Conservation (phyloP, 2,113 vertebrate species). For the Cariama cristata region DNA sequence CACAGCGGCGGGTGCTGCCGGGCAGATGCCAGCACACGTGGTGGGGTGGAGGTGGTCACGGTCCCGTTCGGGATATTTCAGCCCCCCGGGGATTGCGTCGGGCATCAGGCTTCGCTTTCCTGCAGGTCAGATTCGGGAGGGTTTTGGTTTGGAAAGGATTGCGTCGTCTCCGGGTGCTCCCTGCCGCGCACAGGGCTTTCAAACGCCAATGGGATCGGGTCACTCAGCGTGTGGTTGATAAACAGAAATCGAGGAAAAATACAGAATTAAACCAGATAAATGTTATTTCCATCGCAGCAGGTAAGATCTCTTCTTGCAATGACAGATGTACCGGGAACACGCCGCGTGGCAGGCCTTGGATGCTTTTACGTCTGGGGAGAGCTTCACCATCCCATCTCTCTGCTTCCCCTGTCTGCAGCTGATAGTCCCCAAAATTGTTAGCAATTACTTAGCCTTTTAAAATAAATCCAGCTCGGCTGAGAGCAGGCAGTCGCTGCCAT, state of each 20-base stretch:
- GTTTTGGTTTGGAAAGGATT: rapidly evolving
- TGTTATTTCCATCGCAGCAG: rapidly evolving
- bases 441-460: rapidly evolving
- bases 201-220: rapidly evolving
- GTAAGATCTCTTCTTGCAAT: not conserved
- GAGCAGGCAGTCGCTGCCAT: rapidly evolving
- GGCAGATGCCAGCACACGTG: rapidly evolving
- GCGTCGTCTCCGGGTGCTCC: rapidly evolving
- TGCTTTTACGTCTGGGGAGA: not conserved
- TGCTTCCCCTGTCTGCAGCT: not conserved
- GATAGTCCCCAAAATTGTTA: not conserved
- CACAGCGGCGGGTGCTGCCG: rapidly evolving
- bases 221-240: rapidly evolving
- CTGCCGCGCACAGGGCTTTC: rapidly evolving
- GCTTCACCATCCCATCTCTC: not conserved
- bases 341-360: not conserved
- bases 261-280: rapidly evolving
- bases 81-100: rapidly evolving
- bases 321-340: rapidly evolving
- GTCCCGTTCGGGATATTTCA: rapidly evolving
- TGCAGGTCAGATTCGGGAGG: rapidly evolving
- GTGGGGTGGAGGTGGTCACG: not conserved
- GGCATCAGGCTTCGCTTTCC: rapidly evolving
- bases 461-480: not conserved
- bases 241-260: not conserved